Conservation (phyloP, 1,140 invertebrate species). For the Dendroctonus ponderosae region DNA sequence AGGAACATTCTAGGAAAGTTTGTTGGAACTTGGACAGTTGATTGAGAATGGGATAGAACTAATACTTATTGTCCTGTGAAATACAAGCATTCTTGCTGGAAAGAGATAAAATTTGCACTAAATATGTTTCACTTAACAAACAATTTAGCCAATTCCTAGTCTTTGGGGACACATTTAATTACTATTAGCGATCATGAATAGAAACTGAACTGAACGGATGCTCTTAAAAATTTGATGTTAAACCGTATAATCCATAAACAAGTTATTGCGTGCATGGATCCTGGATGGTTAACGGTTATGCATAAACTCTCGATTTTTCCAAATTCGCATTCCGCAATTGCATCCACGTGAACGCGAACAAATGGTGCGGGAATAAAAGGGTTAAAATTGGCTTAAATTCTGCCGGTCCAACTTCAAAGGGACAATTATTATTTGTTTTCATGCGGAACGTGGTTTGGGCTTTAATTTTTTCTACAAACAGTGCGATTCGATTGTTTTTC, state of each 20-base stretch:
- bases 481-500: constrained; percentile 12
- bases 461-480: constrained; percentile 21
- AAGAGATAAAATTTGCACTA: no score
- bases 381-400: constrained; percentile 29
- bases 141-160: no score
- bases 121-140: no score
- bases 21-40: no score
- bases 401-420: constrained; percentile 18
- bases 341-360: constrained; percentile 19
- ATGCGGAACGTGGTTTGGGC: constrained; percentile 4
- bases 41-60: no score
- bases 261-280: neutral
- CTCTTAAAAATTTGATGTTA: no score
- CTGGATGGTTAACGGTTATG: neutral
- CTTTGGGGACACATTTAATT: no score
- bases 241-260: neutral
- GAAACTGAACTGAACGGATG: no score
- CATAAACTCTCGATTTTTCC: neutral
- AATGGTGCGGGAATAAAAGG: constrained; percentile 28
- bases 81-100: no score
- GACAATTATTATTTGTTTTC: constrained; percentile 17
- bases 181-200: no score
- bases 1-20: no score
- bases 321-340: constrained; percentile 24
- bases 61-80: no score